Percentiles rank a stretch among this genome's conserved stretches.
These are phyloP conservation scores for Nasonia longicornis DNA, from an alignment of 1,140 invertebrate species.

Conservation along the genomic window DNA sequence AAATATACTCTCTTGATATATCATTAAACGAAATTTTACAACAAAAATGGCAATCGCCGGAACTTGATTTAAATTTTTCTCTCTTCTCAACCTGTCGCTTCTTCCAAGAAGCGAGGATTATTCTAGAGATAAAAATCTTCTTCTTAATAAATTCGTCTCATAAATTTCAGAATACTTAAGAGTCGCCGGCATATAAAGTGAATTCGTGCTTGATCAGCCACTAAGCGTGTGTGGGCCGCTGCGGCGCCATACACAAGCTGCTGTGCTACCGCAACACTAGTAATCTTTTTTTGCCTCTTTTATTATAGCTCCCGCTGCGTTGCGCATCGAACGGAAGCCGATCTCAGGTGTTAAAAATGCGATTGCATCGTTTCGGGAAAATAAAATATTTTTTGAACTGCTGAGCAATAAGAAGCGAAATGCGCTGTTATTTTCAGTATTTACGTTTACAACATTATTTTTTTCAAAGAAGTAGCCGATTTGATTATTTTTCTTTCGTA, in stretches of 20 bases:
- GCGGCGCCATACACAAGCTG: constrained; percentile 29
- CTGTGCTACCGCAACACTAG: not conserved
- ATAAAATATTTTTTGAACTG: constrained; percentile 20
- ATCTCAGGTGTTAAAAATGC: constrained; percentile 44
- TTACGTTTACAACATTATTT: not conserved
- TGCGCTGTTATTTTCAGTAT: not conserved
- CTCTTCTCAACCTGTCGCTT: constrained; percentile 27
- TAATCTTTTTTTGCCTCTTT: constrained; percentile 3
- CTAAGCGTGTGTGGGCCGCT: constrained; percentile 40
- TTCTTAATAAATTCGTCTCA: constrained; percentile 36
- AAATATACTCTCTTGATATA: not conserved
- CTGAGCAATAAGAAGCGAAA: not conserved
- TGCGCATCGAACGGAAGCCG: constrained; percentile 37
- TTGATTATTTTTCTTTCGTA: not conserved
- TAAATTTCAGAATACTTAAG: constrained; percentile 42
- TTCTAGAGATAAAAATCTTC: constrained; percentile 36
- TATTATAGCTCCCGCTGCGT: constrained; percentile 25
- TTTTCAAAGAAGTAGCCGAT: not conserved
- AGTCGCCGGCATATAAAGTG: constrained; percentile 39
- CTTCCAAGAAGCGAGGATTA: constrained; percentile 30
- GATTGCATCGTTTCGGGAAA: constrained; percentile 28
- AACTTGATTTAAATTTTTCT: constrained; percentile 5
- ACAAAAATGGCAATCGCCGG: not conserved
- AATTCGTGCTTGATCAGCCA: constrained; percentile 44
- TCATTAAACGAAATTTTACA: not conserved